Base-by-base conservation (phyloP, 2,113 vertebrate genomes). In the Notarius quadriscutis region DNA sequence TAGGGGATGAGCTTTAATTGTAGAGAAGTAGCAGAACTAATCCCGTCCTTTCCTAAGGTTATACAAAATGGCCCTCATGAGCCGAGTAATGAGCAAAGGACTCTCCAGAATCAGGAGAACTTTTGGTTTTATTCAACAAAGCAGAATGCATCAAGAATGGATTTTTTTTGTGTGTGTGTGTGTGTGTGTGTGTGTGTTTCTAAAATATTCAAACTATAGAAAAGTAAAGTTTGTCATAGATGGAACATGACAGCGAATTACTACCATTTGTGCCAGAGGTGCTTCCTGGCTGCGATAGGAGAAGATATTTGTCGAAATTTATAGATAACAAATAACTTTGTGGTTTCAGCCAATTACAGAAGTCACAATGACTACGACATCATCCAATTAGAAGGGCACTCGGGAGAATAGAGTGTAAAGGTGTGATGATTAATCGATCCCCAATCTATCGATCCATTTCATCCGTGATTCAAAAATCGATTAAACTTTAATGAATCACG, bases 1-100 rank as follows among this genome's bases (percentile, higher is more conserved):
- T 55, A 53, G 55, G 81, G 85, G 50, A 79, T n/a, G 11, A 25
- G 78, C 60, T 80, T 41, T 84, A 90, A 88, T 88, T 89, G 82
- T 77, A 67, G 60, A 22, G 65, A 77, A 86, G 78, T 7, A 25
- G 30, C 69, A 72, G 81, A 81, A 84, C 78, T 65, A 65, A 71
- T 41, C 58, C 60, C 10, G 75, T 55, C 34, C 50, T 71, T 85
- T 86, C 60, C 50, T 17, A 84, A 81, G 83, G 87, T 78, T 53
- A 83, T 85, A 85, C 30, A 69, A 50, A 63, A 77, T 67, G 62
- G 57, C 8, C 51, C 65, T 60, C 11, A n/a, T 72, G 50, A 22
- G 74, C 7, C 50, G 34, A 12, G 84, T 67, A 86, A 86, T 74
- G 41, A 81, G 48, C 22, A 27, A 86, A 63, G 60, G 30, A 84